Evolutionary conservation across 1,140 invertebrate species (phyloP).

Genomic region (Sycophila sp.): DNA sequence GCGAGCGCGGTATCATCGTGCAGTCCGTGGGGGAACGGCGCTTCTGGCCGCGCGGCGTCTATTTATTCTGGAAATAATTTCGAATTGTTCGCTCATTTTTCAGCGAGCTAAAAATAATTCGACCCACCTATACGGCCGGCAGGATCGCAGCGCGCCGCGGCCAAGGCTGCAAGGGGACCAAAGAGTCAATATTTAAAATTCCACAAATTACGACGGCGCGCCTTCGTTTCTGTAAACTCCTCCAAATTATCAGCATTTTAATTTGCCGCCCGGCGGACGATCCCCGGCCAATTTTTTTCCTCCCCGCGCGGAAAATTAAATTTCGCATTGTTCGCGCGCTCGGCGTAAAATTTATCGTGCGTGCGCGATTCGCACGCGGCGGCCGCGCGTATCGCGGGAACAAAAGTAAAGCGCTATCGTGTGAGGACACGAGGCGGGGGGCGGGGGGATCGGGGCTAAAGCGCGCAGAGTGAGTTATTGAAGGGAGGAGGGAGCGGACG

Average conservation of each 20-base stretch:
- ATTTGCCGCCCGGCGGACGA: too few relatives aligned
- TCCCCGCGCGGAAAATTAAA: too few relatives aligned
- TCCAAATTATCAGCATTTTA: too few relatives aligned
- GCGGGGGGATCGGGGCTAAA: not conserved
- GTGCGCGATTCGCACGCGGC: too few relatives aligned
- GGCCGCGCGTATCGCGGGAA: too few relatives aligned
- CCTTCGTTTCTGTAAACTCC: too few relatives aligned
- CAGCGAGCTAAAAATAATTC: slow-evolving; percentile 34
- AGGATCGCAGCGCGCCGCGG: slow-evolving; percentile 32
- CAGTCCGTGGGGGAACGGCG: slow-evolving; percentile 51
- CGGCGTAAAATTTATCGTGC: too few relatives aligned
- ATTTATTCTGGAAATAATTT: slow-evolving; percentile 40
- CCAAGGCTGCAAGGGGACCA: not conserved
- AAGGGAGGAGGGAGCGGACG: slow-evolving; percentile 43
- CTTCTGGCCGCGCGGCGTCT: slow-evolving; percentile 14
- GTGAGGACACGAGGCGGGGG: not conserved
- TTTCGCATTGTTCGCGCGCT: too few relatives aligned
- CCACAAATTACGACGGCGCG: too few relatives aligned
- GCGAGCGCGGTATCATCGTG: slow-evolving; percentile 60
- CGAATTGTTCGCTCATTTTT: slow-evolving; percentile 39
- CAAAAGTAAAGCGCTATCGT: too few relatives aligned
- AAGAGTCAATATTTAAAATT: too few relatives aligned
- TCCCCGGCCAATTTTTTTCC: too few relatives aligned
- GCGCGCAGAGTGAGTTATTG: slow-evolving; percentile 38
- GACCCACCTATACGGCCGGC: slow-evolving; percentile 36